phyloP scores from a whole-genome alignment of 2,888 invertebrate species.

The Dromius quadrimaculatus region DNA sequence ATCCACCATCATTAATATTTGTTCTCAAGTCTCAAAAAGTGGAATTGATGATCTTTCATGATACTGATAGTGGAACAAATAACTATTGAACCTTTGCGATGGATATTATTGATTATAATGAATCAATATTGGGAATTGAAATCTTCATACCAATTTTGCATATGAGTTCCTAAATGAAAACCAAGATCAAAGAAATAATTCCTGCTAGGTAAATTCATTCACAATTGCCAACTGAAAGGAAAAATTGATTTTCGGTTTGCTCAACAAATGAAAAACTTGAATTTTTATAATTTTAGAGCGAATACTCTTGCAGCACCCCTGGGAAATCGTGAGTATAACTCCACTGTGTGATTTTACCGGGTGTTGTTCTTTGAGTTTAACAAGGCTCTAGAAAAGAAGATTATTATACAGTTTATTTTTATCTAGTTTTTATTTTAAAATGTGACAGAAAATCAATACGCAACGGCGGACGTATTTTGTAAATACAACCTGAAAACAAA shows the following conservation, averaged over 20 bases:
- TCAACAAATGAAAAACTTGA: constrained; percentile 25
- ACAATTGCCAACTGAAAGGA: no score
- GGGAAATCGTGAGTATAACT: constrained; percentile 4
- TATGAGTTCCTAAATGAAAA: background rate
- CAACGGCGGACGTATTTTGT: no score
- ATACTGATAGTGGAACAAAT: background rate
- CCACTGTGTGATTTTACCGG: background rate
- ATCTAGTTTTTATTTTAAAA: constrained; percentile 18
- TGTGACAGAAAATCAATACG: constrained; percentile 4
- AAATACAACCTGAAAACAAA: no score
- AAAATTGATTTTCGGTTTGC: constrained; percentile 1
- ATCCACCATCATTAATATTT: no score
- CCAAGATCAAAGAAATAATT: constrained; percentile 35
- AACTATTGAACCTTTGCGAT: no score
- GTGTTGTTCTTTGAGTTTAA: constrained; percentile 9
- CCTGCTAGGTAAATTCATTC: no score
- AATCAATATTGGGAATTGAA: background rate
- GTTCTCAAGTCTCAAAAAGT: no score
- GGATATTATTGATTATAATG: no score
- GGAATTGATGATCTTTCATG: no score
- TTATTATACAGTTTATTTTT: background rate
- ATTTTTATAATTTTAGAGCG: constrained; percentile 17
- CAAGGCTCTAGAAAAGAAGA: background rate
- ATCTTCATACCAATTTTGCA: background rate
- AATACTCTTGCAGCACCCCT: constrained; percentile 3